phyloP scores from a whole-genome alignment of 2,888 invertebrate species.

The Pedicia rivosa region DNA sequence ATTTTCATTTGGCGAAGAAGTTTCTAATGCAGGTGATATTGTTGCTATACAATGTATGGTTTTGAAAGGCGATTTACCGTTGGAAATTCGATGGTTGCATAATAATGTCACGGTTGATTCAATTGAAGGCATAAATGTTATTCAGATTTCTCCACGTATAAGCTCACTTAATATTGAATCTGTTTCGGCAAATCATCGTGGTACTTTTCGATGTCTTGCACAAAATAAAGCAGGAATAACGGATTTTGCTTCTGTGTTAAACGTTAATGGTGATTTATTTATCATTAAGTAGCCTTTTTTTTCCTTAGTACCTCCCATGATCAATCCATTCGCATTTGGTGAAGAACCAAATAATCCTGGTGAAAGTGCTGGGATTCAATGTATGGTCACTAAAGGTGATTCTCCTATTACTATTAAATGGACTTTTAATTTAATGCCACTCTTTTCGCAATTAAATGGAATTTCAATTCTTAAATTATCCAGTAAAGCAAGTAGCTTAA shows the following conservation, averaged over 20 bases:
- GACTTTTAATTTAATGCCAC: constrained; percentile 37
- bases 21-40: constrained; percentile 53
- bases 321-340: constrained; percentile 54
- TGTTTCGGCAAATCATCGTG: constrained; percentile 47
- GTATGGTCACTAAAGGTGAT: constrained; percentile 63
- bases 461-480: constrained; percentile 42
- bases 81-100: constrained; percentile 56
- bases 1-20: constrained; percentile 53
- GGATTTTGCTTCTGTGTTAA: constrained; percentile 22
- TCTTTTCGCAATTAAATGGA: constrained; percentile 36
- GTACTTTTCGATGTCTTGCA: constrained; percentile 42
- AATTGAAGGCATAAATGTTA: constrained; percentile 34
- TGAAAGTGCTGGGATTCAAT: constrained; percentile 50
- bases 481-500: constrained; percentile 48
- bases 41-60: constrained; percentile 55
- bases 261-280: constrained; percentile 13
- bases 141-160: constrained; percentile 42
- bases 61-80: constrained; percentile 61
- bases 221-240: constrained; percentile 34
- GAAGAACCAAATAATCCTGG: constrained; percentile 51
- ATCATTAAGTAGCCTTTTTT: too few species aligned
- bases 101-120: constrained; percentile 32
- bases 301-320: constrained; percentile 60
- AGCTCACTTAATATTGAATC: constrained; percentile 58
- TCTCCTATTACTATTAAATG: constrained; percentile 60